Evolutionary conservation across 2,113 vertebrate species (phyloP).

Genomic region (Pogona vitticeps): DNA sequence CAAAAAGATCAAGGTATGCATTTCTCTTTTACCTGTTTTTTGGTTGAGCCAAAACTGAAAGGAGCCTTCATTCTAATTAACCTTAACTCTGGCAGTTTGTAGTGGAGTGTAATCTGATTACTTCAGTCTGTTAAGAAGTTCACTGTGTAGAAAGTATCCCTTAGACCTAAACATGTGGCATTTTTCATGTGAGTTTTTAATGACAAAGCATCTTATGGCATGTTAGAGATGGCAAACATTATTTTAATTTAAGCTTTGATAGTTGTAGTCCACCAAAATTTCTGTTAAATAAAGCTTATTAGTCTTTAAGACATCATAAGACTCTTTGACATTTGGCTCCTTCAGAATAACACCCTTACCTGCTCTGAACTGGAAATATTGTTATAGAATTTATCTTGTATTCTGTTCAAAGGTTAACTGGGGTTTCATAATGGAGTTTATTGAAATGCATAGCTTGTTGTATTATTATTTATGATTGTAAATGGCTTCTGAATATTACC

Average conservation of each 20-base stretch:
- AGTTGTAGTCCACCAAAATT: neutral
- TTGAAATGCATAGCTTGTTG: neutral
- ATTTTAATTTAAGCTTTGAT: too few relatives aligned
- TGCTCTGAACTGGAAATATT: neutral
- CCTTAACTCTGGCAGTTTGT: neutral
- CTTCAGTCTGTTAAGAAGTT: too few relatives aligned
- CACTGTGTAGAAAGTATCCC: too few relatives aligned
- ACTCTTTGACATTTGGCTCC: neutral
- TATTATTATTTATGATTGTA: neutral
- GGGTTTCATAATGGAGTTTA: neutral
- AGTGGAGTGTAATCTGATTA: neutral
- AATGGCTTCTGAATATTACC: neutral
- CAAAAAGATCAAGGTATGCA: constrained; percentile 79
- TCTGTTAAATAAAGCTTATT: neutral
- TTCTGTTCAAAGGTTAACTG: too few relatives aligned
- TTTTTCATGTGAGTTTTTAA: too few relatives aligned
- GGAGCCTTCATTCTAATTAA: too few relatives aligned
- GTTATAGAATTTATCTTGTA: too few relatives aligned
- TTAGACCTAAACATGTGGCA: too few relatives aligned
- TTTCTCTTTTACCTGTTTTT: neutral
- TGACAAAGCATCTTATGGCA: too few relatives aligned
- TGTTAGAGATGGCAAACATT: too few relatives aligned
- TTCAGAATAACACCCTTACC: neutral
- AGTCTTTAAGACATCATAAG: neutral
- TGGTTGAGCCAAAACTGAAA: too few relatives aligned